A percentile compares a stretch with the other conserved stretches of the same genome.
Conservation (phyloP, 53 echinoderm and acorn worm genomes). For the Stichopus horrens region DNA sequence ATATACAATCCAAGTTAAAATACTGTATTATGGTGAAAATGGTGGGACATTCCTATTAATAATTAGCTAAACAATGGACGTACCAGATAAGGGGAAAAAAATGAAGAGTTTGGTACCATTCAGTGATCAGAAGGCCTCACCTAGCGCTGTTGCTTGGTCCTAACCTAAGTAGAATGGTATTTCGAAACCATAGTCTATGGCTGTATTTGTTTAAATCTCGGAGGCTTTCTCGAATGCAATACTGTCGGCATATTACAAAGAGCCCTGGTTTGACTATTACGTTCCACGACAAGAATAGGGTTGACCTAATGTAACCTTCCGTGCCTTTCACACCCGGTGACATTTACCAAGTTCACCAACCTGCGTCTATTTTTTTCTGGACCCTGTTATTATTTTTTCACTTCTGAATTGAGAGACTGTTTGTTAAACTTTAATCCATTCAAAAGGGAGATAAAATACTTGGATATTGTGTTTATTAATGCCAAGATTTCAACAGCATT, state of each 20-base stretch:
- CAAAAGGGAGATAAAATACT: constrained; percentile 6
- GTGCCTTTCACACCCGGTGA: background rate
- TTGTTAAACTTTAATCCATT: constrained; percentile 34
- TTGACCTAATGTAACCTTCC: constrained; percentile 34
- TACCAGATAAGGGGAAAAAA: too few relatives aligned
- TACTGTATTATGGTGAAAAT: too few relatives aligned
- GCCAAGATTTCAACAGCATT: constrained; percentile 3
- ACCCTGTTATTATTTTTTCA: background rate
- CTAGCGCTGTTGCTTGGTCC: too few relatives aligned
- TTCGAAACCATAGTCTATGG: too few relatives aligned
- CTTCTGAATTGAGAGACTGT: background rate
- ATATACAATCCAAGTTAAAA: too few relatives aligned
- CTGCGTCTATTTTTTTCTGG: constrained; percentile 7
- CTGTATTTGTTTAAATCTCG: constrained; percentile 11
- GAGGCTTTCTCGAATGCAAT: background rate
- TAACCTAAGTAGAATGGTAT: too few relatives aligned
- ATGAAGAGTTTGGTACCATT: too few relatives aligned
- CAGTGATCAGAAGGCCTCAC: too few relatives aligned
- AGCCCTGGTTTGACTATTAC: constrained; percentile 26
- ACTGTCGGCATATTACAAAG: constrained; percentile 36
- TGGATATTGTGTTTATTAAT: constrained; percentile 28
- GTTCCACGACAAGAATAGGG: background rate
- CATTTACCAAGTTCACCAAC: constrained; percentile 34
- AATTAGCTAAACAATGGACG: too few relatives aligned
- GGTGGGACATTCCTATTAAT: too few relatives aligned